These are phyloP conservation scores for Morinoia aosen DNA, from an alignment of 2,888 invertebrate species.

Conservation along the genomic window DNA sequence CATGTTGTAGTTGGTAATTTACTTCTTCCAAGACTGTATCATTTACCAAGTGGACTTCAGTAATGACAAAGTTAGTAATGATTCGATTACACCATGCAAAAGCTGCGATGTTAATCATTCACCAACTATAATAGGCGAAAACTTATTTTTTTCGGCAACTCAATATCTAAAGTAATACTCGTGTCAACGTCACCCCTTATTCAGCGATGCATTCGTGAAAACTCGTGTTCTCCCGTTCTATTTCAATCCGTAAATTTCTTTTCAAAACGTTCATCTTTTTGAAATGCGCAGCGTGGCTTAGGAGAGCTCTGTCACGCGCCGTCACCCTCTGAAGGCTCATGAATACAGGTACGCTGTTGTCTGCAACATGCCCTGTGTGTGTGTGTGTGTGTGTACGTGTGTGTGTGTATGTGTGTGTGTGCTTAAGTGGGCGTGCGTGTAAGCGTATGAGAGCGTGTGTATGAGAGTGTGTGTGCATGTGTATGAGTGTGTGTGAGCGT, in stretches of 20 bases:
- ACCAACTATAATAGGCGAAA: background rate
- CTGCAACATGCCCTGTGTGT: background rate
- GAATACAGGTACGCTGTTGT: background rate
- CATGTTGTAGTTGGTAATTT: background rate
- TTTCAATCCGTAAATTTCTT: background rate
- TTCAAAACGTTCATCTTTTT: background rate
- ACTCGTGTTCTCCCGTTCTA: background rate
- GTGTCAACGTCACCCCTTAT: background rate
- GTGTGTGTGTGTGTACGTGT: too few relatives aligned
- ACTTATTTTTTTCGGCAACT: background rate
- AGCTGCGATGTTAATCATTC: background rate
- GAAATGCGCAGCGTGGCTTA: background rate
- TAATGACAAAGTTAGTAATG: background rate
- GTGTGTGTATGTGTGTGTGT: too few relatives aligned
- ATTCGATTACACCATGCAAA: background rate
- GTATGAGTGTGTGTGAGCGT: too few relatives aligned
- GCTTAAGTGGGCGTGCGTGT: too few relatives aligned
- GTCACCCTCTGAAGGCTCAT: background rate
- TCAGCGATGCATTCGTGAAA: background rate
- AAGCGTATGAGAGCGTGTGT: too few relatives aligned
- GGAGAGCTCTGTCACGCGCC: background rate
- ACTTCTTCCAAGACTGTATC: background rate
- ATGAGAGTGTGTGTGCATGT: too few relatives aligned
- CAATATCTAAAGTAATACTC: background rate
- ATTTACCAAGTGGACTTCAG: background rate